Evolutionary conservation across 2,888 invertebrate genomes (phyloP).

Genomic region (Hirudinaria manillensis): DNA sequence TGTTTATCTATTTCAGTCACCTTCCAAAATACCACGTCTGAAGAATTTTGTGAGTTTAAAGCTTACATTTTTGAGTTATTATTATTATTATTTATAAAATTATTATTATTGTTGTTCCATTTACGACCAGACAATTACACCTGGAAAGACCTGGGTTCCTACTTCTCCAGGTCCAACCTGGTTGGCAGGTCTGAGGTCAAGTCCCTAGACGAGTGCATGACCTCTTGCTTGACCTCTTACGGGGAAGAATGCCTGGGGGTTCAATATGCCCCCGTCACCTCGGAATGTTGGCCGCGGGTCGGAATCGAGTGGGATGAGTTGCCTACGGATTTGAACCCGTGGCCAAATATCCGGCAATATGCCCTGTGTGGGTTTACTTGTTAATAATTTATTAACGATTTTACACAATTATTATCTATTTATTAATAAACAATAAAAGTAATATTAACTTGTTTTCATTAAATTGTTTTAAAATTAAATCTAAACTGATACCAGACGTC

Average conservation of each 20-base stretch:
- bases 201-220: not conserved
- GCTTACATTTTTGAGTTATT: no score
- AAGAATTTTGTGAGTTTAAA: no score
- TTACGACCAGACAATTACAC: no score
- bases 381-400: not conserved
- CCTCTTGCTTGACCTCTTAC: not conserved
- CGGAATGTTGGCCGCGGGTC: conserved; percentile 17
- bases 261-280: conserved; percentile 11
- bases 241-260: conserved; percentile 6
- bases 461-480: no score
- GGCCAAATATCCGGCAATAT: conserved; percentile 14
- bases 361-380: not conserved
- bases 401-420: not conserved
- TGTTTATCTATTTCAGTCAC: no score
- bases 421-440: not conserved
- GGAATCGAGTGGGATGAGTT: not conserved
- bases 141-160: not conserved
- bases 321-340: not conserved
- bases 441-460: no score
- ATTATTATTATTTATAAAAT: no score
- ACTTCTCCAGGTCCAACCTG: not conserved
- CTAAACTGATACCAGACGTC: not conserved
- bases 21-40: no score
- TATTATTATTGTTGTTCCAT: no score
- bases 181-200: not conserved